Evolutionary conservation across 1,140 invertebrate genomes (phyloP).

Genomic region (Glossosoma conforme): DNA sequence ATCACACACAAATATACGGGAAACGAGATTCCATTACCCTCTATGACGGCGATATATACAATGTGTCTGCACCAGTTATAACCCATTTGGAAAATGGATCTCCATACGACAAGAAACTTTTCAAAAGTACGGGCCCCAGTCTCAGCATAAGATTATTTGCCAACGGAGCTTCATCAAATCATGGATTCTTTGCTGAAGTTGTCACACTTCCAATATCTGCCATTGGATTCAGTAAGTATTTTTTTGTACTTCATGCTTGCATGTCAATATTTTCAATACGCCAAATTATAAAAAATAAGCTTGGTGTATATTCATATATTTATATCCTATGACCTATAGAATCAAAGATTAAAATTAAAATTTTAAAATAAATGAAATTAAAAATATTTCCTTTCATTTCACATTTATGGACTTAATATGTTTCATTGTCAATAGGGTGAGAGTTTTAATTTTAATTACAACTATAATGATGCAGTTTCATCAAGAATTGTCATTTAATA

Average conservation of each 20-base stretch:
- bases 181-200: constrained; percentile 97
- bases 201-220: constrained; percentile 89
- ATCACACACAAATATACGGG: constrained; percentile 76
- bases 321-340: neutral
- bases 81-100: constrained; percentile 66
- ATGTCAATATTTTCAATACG: neutral
- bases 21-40: constrained; percentile 80
- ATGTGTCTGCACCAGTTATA: constrained; percentile 68
- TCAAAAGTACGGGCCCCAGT: constrained; percentile 69
- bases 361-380: neutral
- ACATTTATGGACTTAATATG: no score
- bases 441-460: no score
- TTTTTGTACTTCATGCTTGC: neutral
- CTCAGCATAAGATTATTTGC: constrained; percentile 90
- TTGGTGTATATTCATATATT: neutral
- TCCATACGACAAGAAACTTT: constrained; percentile 68
- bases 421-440: no score
- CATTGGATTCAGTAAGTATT: constrained; percentile 77
- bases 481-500: no score
- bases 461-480: no score
- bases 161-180: constrained; percentile 85
- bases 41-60: constrained; percentile 92
- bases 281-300: neutral
- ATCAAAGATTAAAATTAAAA: neutral
- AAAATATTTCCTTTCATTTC: neutral